Evolutionary conservation across 2,888 invertebrate species (phyloP), one percentile per base, ranked within the genome.

Genomic region (Chrysolina americana): DNA sequence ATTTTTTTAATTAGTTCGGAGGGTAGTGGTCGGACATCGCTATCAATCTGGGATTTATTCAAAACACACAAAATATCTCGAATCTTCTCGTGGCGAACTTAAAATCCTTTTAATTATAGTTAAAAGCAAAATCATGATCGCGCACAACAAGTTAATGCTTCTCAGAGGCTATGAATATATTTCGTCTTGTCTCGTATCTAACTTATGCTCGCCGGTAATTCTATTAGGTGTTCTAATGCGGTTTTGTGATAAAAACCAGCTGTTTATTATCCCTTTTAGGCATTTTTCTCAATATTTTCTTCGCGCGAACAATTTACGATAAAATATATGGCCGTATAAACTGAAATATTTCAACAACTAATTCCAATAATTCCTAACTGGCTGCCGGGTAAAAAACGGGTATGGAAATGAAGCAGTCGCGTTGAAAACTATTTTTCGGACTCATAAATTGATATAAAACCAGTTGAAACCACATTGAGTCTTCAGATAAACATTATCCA

Each of bases 101-200:
- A 77, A 78, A 78, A 78, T 79, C 76, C 79, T 78, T 78, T 82
- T 84, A 83, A 83, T 84, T 83, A 84, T 80, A 83, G 82, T 79
- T 81, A 81, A 82, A 81, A 80, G 81, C 78, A 78, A 81, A 83
- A 83, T 83, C 83, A 83, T 82, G 83, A 83, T 83, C 81, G 77
- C 78, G 78, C 78, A 78, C 79, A 81, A 83, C 83, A 81, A 81
- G 83, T 85, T 84, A 84, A 84, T 83, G 85, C 82, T 85, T 85
- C 85, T 82, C 76, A 81, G 85, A 84, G 84, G 81, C 83, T 83
- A 83, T 84, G 84, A 84, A 84, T 84, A 84, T 78, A 80, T 80
- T 83, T 81, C 78, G 78, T 78, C 78, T 80, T 76, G 78, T 74
- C 74, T 75, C 79, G 75, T 74, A 81, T 79, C 79, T 78, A 63